Evolutionary conservation across 2,113 vertebrate species (phyloP).

Genomic region (Tenebrosternarchus preto): DNA sequence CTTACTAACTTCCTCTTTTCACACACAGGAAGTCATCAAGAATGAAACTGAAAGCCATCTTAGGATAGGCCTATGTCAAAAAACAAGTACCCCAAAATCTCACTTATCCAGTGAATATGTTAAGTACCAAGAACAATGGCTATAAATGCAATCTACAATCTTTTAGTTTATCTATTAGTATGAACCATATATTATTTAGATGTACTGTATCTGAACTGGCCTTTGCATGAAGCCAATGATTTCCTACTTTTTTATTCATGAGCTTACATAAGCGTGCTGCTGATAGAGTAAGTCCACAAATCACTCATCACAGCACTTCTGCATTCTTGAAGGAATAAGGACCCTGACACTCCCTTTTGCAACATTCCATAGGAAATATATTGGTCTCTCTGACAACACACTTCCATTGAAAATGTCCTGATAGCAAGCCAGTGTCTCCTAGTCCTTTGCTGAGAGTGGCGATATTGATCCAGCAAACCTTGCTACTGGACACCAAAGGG

Average conservation of each 20-base stretch:
- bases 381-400: neutral
- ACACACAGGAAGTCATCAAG: slow-evolving; percentile 69
- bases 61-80: neutral
- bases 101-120: neutral
- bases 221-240: neutral
- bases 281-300: no score
- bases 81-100: neutral
- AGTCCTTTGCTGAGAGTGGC: neutral
- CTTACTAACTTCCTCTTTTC: slow-evolving; percentile 68
- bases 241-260: neutral
- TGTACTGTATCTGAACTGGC: neutral
- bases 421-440: neutral
- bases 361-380: neutral
- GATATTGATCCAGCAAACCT: neutral
- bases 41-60: slow-evolving; percentile 66
- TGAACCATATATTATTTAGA: neutral
- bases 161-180: neutral
- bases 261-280: no score
- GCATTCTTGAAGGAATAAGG: neutral
- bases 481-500: neutral
- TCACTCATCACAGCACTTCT: no score
- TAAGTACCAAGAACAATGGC: no score
- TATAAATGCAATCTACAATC: neutral
- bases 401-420: neutral
- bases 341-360: neutral